These are phyloP conservation scores for Nasonia longicornis DNA, from an alignment of 1,140 invertebrate species.

Conservation along the genomic window DNA sequence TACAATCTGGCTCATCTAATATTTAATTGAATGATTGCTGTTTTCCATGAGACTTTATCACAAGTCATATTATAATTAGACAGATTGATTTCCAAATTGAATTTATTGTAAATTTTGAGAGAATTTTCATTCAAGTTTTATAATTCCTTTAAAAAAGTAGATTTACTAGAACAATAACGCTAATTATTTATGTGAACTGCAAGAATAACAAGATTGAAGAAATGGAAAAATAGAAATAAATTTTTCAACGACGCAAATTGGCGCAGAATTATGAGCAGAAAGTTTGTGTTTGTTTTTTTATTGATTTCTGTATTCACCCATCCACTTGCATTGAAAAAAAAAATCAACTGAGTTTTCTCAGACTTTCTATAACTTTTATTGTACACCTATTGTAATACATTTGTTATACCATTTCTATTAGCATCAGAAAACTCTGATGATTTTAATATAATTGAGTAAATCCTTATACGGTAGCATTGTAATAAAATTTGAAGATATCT, in stretches of 20 bases:
- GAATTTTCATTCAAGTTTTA: not conserved
- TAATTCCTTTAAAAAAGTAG: too few relatives aligned
- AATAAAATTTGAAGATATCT: constrained; percentile 19
- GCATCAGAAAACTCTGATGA: not conserved
- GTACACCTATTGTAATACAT: not conserved
- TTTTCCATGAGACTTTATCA: not conserved
- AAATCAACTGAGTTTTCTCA: not conserved
- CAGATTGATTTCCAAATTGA: not conserved
- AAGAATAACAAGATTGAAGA: not conserved
- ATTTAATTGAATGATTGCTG: not conserved
- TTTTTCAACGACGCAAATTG: not conserved
- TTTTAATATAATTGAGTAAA: not conserved
- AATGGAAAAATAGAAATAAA: not conserved
- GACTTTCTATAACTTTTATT: constrained; percentile 3
- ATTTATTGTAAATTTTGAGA: not conserved
- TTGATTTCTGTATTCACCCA: not conserved
- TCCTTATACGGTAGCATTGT: not conserved
- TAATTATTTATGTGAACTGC: not conserved
- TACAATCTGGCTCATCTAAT: not conserved
- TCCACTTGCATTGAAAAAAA: not conserved
- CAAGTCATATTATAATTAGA: too few relatives aligned
- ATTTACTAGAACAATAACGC: not conserved
- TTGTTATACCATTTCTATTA: not conserved
- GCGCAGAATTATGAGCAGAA: not conserved
- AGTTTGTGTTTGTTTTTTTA: not conserved